These are phyloP conservation scores for Acropternis orthonyx DNA, from an alignment of 2,797 vertebrate species.

Conservation along the genomic window DNA sequence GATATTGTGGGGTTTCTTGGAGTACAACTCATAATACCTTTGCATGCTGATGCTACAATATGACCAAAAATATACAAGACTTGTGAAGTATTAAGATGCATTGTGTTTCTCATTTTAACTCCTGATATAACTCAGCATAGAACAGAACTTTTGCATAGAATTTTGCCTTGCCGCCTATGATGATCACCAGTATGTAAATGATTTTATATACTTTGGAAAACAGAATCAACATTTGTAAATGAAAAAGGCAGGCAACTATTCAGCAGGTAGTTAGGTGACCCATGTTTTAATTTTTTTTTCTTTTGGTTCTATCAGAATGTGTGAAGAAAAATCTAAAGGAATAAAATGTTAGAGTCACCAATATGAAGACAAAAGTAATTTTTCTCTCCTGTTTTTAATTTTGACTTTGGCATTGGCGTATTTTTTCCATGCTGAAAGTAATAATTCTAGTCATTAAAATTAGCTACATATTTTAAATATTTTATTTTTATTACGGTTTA, in stretches of 20 bases:
- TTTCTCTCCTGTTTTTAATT: neutral
- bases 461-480: neutral
- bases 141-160: neutral
- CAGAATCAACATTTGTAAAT: neutral
- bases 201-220: neutral
- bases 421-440: neutral
- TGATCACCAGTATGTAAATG: neutral
- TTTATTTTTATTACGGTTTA: neutral
- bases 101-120: neutral
- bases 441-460: neutral
- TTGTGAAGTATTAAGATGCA: neutral
- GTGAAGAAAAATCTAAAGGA: neutral
- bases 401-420: neutral
- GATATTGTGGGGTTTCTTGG: neutral
- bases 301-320: neutral
- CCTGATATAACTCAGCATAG: neutral
- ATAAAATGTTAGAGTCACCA: rapidly evolving
- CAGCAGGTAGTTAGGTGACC: neutral
- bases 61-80: neutral
- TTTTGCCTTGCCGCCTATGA: neutral
- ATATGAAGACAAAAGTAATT: neutral
- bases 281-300: neutral
- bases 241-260: neutral
- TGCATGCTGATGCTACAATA: neutral
- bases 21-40: neutral